Evolutionary conservation across 2,888 invertebrate genomes (phyloP).

Genomic region (Eilema depressum): DNA sequence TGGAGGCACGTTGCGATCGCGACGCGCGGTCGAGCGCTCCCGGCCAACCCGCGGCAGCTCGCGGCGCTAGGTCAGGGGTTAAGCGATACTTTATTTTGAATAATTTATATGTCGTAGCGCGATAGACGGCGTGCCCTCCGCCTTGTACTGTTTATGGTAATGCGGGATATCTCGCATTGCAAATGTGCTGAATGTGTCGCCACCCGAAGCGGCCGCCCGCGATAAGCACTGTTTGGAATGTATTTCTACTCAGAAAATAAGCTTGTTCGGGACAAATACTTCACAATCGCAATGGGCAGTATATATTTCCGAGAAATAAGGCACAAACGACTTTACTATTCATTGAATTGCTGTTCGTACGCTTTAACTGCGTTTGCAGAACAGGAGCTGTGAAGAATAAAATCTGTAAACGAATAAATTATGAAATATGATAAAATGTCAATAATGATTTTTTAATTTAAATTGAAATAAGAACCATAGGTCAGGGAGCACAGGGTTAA

Average conservation of each 20-base stretch:
- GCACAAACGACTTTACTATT: slow-evolving; percentile 15
- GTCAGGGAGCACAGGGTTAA: slow-evolving; percentile 71
- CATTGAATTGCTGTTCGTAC: slow-evolving; percentile 23
- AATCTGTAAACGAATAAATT: slow-evolving; percentile 30
- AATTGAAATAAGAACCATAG: slow-evolving; percentile 76
- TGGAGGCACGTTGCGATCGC: slow-evolving; percentile 23
- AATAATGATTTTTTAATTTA: slow-evolving; percentile 49
- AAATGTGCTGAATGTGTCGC: slow-evolving; percentile 85
- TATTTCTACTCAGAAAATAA: slow-evolving; percentile 68
- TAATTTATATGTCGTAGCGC: slow-evolving; percentile 86
- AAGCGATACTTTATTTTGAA: slow-evolving; percentile 88
- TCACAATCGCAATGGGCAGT: slow-evolving; percentile 47
- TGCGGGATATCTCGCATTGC: slow-evolving; percentile 86
- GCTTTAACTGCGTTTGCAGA: not conserved
- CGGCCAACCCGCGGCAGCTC: slow-evolving; percentile 55
- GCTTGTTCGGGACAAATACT: slow-evolving; percentile 67
- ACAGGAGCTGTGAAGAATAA: slow-evolving; percentile 20
- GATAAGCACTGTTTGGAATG: slow-evolving; percentile 76
- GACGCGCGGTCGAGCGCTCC: slow-evolving; percentile 44
- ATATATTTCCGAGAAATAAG: slow-evolving; percentile 54
- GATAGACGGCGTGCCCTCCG: slow-evolving; percentile 86
- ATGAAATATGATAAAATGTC: slow-evolving; percentile 40
- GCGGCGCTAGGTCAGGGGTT: slow-evolving; percentile 75
- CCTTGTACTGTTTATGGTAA: slow-evolving; percentile 86
- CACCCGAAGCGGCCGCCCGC: slow-evolving; percentile 74